Conservation (phyloP, 2,113 vertebrate species). For the Canis aureus region DNA sequence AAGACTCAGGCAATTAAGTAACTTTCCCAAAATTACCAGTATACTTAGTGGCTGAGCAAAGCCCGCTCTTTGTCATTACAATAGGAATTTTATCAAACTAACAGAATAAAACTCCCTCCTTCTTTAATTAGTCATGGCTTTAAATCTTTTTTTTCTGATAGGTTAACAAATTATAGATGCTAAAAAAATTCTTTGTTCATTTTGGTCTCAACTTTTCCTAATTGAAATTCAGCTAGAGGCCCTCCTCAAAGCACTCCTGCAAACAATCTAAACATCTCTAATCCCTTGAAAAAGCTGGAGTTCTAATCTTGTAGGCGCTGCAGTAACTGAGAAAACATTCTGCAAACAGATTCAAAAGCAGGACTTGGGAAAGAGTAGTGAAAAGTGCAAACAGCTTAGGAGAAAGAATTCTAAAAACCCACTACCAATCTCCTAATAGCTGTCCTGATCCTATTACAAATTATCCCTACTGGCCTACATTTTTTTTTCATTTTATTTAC, state of each 20-base stretch:
- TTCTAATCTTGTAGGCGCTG: neutral
- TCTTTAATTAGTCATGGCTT: neutral
- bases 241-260: neutral
- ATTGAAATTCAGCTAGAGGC: neutral
- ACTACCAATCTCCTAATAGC: neutral
- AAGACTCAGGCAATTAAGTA: neutral
- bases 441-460: neutral
- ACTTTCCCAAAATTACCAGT: neutral
- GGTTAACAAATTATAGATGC: slow-evolving; percentile 30
- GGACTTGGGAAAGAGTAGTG: neutral
- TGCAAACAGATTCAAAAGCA: neutral
- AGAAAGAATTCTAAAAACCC: slow-evolving; percentile 20
- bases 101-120: neutral
- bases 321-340: neutral
- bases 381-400: neutral
- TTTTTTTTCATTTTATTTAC: neutral
- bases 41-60: neutral
- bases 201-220: neutral
- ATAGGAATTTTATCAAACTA: neutral
- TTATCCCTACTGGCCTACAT: neutral
- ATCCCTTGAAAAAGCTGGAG: neutral
- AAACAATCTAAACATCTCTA: neutral
- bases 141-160: neutral
- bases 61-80: neutral
- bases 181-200: neutral